Evolutionary conservation across 37 sponge, comb jelly and placozoan genomes (phyloP).

Genomic region (Beroe ovata): DNA sequence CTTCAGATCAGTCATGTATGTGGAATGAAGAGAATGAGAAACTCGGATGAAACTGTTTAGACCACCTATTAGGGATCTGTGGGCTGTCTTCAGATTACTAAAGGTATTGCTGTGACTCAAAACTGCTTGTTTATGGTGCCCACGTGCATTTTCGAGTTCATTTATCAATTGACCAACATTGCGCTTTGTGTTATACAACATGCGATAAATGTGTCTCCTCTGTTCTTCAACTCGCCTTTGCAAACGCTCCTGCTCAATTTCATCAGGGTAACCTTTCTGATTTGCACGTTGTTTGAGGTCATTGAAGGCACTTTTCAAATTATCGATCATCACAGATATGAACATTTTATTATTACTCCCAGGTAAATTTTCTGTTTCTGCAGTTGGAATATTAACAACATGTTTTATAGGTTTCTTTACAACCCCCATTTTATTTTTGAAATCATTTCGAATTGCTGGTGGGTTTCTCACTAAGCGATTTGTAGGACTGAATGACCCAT

Average conservation of each 20-base stretch:
- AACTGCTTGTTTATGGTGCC: background rate
- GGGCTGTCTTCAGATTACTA: conserved; percentile 23
- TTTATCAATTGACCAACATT: background rate
- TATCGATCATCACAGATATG: conserved; percentile 53
- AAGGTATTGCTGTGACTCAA: conserved; percentile 8
- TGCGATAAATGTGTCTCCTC: background rate
- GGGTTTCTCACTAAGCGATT: background rate
- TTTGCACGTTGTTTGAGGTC: conserved; percentile 5
- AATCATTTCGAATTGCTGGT: background rate
- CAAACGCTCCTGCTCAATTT: background rate
- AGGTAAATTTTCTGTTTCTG: background rate
- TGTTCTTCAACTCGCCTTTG: conserved; percentile 58
- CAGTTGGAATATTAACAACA: conserved; percentile 17
- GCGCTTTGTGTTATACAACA: conserved; percentile 53
- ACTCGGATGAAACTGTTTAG: conserved; percentile 19
- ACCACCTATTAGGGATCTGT: conserved; percentile 30
- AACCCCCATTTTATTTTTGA: background rate
- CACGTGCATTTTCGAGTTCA: background rate
- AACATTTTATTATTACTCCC: background rate
- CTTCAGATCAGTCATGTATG: conserved; percentile 52
- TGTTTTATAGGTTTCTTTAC: background rate
- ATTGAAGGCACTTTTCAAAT: background rate
- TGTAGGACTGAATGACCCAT: background rate
- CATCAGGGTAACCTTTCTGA: conserved; percentile 8
- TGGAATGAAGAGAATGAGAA: conserved; percentile 20